phyloP scores from a whole-genome alignment of 2,797 vertebrate genomes.

The Lithobates pipiens region DNA sequence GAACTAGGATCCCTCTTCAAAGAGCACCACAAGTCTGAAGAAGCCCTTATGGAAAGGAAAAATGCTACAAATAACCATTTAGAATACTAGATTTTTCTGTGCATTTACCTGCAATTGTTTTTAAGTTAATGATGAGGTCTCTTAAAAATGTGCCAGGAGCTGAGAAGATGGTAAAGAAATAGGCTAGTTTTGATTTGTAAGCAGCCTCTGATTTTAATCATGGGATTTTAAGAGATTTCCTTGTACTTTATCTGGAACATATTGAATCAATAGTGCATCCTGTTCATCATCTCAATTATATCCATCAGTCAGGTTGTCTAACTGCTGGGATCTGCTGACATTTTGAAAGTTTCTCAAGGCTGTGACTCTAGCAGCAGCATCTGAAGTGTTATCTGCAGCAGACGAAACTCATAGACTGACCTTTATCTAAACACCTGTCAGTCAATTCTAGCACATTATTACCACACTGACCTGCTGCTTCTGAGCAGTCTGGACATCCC shows the following conservation, averaged over 20 bases:
- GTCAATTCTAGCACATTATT: slow-evolving; percentile 62
- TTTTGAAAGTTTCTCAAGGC: slow-evolving; percentile 8
- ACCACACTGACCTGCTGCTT: slow-evolving; percentile 63
- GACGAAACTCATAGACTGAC: slow-evolving; percentile 52
- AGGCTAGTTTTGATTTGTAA: slow-evolving; percentile 1
- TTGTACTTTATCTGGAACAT: slow-evolving; percentile 37
- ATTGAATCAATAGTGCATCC: slow-evolving; percentile 20
- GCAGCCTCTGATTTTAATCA: slow-evolving; percentile 2
- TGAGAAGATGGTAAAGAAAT: slow-evolving; percentile 1
- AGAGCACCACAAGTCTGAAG: too few species aligned
- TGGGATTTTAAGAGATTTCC: slow-evolving; percentile 29
- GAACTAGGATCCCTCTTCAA: too few species aligned
- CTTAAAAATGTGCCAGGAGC: slow-evolving; percentile 1
- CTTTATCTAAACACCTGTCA: slow-evolving; percentile 73
- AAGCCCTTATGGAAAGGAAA: too few species aligned
- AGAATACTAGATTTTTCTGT: too few species aligned
- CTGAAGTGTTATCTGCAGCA: slow-evolving; percentile 32
- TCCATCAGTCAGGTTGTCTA: not conserved
- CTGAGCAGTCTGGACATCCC: slow-evolving; percentile 63
- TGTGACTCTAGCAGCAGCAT: slow-evolving; percentile 8
- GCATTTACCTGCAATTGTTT: not conserved
- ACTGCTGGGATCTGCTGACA: slow-evolving; percentile 6
- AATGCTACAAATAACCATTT: too few species aligned
- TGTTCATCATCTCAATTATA: slow-evolving; percentile 12
- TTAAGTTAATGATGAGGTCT: not conserved